A percentile compares a stretch with the other conserved stretches of the same genome.
These are phyloP conservation scores for Arge pagana DNA, from an alignment of 2,888 invertebrate genomes.

Conservation along the genomic window DNA sequence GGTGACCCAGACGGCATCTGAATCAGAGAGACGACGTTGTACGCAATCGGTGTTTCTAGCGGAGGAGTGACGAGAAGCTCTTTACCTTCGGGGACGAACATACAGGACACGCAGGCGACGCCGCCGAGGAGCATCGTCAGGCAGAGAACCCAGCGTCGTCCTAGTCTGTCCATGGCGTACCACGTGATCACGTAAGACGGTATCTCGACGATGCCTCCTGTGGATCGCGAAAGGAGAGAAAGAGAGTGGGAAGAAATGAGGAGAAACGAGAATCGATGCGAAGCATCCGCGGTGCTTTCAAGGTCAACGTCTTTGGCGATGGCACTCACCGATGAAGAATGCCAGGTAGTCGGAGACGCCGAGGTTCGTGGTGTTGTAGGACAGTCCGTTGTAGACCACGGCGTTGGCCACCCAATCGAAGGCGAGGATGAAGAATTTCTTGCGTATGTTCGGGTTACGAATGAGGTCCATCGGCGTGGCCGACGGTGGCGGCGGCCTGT, in stretches of 20 bases:
- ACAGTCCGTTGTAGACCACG: slow-evolving; percentile 71
- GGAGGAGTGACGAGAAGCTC: background rate
- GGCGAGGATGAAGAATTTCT: slow-evolving; percentile 68
- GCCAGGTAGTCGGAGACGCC: slow-evolving; percentile 72
- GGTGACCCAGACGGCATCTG: slow-evolving; percentile 68
- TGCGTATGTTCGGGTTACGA: slow-evolving; percentile 68
- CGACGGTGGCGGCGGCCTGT: slow-evolving; percentile 53
- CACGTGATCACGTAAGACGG: slow-evolving; percentile 71
- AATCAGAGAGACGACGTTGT: background rate
- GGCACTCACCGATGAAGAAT: slow-evolving; percentile 68
- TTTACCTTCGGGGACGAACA: slow-evolving; percentile 69
- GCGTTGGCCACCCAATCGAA: slow-evolving; percentile 71
- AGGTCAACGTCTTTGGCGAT: no score
- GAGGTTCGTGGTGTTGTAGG: slow-evolving; percentile 70
- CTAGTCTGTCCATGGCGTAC: slow-evolving; percentile 69
- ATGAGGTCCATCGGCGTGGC: slow-evolving; percentile 69
- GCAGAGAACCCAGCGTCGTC: slow-evolving; percentile 69
- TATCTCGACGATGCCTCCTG: slow-evolving; percentile 67
- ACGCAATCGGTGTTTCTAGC: no score
- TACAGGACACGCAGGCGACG: slow-evolving; percentile 67
- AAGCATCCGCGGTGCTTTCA: no score
- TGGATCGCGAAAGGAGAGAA: no score
- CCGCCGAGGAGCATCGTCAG: slow-evolving; percentile 70
- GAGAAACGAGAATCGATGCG: no score
- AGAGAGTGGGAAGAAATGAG: no score